Evolutionary conservation across 2,888 invertebrate genomes (phyloP), one percentile per base, ranked within the genome.

Genomic region (Andrena dorsata): DNA sequence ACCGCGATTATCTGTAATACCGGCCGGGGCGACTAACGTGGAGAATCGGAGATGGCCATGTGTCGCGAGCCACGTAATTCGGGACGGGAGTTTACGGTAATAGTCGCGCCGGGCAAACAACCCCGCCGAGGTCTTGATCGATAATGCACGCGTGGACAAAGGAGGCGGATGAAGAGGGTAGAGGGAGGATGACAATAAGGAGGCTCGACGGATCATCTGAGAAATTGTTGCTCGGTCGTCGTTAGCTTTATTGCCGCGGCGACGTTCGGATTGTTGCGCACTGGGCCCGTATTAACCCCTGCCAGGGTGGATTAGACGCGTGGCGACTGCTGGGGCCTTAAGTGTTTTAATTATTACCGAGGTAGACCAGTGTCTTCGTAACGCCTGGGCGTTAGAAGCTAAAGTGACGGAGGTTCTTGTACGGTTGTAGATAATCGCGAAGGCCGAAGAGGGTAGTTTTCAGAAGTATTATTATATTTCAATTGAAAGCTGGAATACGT

Each of bases 1-100:
- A 7, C 49, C 32, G 61, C 77, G 63, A 73, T 78, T 72, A 80
- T 64, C 72, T 26, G 41, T 41, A 41, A 16, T 41, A 41, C 41
- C 16, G 16, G 41, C 41, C 0, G 41, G 41, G 16, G 16, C 49
- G 8, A 13, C 23, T 63, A 23, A 74, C 2, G 66, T 8, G 30
- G 13, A 16, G n/a, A 13, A 2, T 10, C 6, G 5, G 32, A 3
- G 30, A 1, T 1, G 30, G 8, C 13, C 47, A 58, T 30, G 41
- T 4, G 53, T 53, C 10, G 28, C 28, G 66, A 30, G 61, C 26
- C 8, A 26, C 51, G 41, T 60, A 47, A 61, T 66, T 26, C 51
- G 53, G 28, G 13, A 7, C 41, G 47, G 20, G 35, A n/a, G 28
- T 30, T 10, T 41, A 58, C n/a, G 69, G 60, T 70, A 58, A 35